phyloP scores from a whole-genome alignment of 2,888 invertebrate genomes.

The Poecilus cupreus region DNA sequence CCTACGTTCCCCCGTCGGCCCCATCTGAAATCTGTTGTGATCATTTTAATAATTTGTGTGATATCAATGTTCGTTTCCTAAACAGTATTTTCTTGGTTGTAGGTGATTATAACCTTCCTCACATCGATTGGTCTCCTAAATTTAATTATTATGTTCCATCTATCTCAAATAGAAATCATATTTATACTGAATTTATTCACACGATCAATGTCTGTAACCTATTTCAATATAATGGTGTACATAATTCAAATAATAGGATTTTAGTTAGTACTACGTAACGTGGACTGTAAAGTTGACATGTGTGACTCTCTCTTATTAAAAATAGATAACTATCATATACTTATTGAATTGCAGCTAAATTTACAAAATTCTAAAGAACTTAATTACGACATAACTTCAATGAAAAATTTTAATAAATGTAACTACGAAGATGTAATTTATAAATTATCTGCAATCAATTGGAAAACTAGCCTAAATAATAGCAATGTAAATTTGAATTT shows the following conservation, averaged over 20 bases:
- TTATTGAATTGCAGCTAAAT: not conserved
- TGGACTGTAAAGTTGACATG: not conserved
- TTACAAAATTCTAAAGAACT: not conserved
- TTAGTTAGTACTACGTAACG: not conserved
- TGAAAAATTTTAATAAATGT: not conserved
- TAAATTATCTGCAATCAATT: too few species aligned
- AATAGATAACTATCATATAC: not conserved
- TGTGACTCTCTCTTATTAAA: not conserved
- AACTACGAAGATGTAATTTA: constrained; percentile 2
- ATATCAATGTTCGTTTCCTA: too few species aligned
- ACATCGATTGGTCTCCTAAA: too few species aligned
- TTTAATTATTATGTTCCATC: not conserved
- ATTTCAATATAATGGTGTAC: constrained; percentile 4
- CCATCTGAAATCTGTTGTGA: not conserved
- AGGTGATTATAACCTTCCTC: too few species aligned
- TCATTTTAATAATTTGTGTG: not conserved
- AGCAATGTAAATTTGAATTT: not conserved
- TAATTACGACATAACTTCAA: not conserved
- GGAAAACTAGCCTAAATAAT: not conserved
- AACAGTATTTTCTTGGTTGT: too few species aligned
- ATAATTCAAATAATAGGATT: not conserved
- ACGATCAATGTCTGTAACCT: not conserved
- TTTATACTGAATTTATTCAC: not conserved
- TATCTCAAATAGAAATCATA: not conserved
- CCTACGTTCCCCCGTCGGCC: not conserved